phyloP scores from a whole-genome alignment of 2,797 vertebrate genomes.

The Odontamblyopus lacepedii region DNA sequence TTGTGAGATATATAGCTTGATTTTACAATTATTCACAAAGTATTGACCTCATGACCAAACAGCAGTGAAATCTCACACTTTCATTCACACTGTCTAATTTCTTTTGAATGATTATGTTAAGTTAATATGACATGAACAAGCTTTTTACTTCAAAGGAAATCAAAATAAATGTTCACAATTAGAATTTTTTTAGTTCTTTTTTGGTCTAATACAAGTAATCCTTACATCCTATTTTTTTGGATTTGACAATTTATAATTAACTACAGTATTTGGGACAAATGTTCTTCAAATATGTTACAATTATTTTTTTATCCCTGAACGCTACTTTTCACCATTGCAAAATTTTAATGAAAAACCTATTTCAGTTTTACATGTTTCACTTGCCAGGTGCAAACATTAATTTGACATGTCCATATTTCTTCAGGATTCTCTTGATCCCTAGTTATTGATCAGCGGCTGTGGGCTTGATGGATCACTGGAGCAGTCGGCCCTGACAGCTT shows the following conservation, averaged over 20 bases:
- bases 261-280: no score
- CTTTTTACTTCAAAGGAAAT: no score
- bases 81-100: background rate
- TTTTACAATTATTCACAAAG: background rate
- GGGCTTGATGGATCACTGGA: constrained; percentile 69
- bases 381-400: constrained; percentile 6
- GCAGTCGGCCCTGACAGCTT: constrained; percentile 63
- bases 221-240: no score
- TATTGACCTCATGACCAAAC: background rate
- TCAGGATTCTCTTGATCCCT: constrained; percentile 57
- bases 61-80: background rate
- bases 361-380: background rate
- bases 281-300: background rate
- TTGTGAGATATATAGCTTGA: background rate
- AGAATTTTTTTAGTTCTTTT: no score
- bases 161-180: no score
- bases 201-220: no score
- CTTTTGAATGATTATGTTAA: no score
- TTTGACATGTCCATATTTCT: constrained; percentile 46
- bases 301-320: background rate
- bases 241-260: no score
- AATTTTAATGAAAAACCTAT: background rate
- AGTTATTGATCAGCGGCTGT: constrained; percentile 65
- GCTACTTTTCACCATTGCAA: background rate
- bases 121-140: background rate